These are phyloP conservation scores for Tenualosa thibaudeaui DNA, from an alignment of 2,797 vertebrate species.

Conservation along the genomic window DNA sequence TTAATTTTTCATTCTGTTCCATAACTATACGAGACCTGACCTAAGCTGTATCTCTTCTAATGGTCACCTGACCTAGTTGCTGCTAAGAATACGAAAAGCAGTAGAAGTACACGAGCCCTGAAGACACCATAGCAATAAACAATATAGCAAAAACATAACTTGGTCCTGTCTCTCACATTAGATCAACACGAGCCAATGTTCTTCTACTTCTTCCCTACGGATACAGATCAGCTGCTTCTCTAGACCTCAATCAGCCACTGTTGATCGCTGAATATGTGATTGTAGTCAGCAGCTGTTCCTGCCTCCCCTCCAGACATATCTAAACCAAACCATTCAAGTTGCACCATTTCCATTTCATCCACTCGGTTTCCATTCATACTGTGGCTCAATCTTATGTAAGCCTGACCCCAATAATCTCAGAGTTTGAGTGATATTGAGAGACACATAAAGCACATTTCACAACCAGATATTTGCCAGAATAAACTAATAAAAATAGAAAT, in stretches of 20 bases:
- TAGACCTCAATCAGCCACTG: constrained; percentile 47
- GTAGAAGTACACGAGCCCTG: neutral
- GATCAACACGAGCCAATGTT: neutral
- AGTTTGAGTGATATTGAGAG: neutral
- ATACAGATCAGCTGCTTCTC: constrained; percentile 60
- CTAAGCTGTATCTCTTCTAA: too few species aligned
- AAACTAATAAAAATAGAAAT: too few species aligned
- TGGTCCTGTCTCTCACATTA: neutral
- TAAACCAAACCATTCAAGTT: neutral
- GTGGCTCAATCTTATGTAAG: neutral
- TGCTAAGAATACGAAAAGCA: neutral
- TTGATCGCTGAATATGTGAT: constrained; percentile 45
- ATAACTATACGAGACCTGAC: too few species aligned
- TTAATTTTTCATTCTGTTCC: too few species aligned
- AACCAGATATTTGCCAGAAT: neutral
- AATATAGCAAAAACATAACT: neutral
- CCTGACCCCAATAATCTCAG: neutral
- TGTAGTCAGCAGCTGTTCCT: constrained; percentile 36
- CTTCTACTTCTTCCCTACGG: constrained; percentile 44
- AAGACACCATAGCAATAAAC: neutral
- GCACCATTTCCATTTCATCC: neutral
- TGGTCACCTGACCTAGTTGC: neutral
- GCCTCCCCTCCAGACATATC: neutral
- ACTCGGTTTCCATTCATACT: neutral
- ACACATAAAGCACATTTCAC: neutral